Base-by-base conservation (phyloP, 2,888 invertebrate genomes). In the Hecatera dysodea region DNA sequence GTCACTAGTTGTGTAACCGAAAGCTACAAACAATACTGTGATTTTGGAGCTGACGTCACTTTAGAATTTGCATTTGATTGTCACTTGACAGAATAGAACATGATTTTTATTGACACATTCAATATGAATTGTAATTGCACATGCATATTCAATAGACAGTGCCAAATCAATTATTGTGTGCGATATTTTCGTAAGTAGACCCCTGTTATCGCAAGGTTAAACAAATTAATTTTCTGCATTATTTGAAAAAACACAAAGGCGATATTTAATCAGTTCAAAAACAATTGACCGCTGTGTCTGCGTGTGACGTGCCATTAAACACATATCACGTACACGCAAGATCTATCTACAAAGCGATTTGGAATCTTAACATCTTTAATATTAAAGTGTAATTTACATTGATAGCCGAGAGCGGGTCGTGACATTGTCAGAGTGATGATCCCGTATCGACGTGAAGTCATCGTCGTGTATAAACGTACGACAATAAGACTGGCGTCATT, bases 1-100 rank as follows among this genome's bases (percentile, higher is more conserved):
- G 95, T 93, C 96, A 91, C 90, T 82, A 71, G 88, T 96, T 95
- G 94, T 92, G 95, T 94, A 95, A 95, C 90, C 86, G 82, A 80
- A 87, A 87, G 86, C 91, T 92, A 93, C 93, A 92, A 91, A 95
- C 95, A 95, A 94, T 95, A 91, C 92, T 90, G 86, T 88, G 83
- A 86, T 87, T 85, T 87, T 78, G 78, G 79, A 76, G 66, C 83
- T 91, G 88, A 90, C 89, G 92, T 93, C 91, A 92, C 87, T 76
- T 83, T 75, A 81, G 72, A 82, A 85, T 88, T 83, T 83, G 82
- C 80, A 85, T 89, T 89, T 84, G 81, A 90, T 90, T 89, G 86
- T 87, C 85, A 78, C 84, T 86, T 87, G 86, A 84, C 86, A 86
- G 88, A 60, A 85, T 85, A 75, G 75, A 81, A 82, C 81, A 81